phyloP scores from a whole-genome alignment of 2,888 invertebrate species.

The Sarcophaga rosellei region DNA sequence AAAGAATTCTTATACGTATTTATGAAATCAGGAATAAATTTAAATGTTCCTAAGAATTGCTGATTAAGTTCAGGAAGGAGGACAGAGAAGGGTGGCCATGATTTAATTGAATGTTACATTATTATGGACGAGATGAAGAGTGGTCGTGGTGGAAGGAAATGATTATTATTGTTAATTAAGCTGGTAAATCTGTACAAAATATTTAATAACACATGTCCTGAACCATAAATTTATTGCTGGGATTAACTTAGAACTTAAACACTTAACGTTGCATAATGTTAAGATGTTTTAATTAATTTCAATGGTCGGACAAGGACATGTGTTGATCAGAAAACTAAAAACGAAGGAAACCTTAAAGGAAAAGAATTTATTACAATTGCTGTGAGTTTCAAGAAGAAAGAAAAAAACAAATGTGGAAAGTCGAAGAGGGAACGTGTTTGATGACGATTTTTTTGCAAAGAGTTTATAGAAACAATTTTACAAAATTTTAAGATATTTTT shows the following conservation, averaged over 20 bases:
- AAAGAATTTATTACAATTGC: too few relatives aligned
- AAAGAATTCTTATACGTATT: constrained; percentile 28
- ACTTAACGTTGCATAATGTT: constrained; percentile 45
- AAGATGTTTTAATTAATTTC: constrained; percentile 63
- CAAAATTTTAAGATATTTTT: not conserved
- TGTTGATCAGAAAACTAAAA: not conserved
- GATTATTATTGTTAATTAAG: constrained; percentile 43
- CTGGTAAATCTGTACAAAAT: constrained; percentile 56
- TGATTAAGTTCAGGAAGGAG: not conserved
- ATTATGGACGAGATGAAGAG: not conserved
- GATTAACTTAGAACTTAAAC: constrained; percentile 44
- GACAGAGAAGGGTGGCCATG: not conserved
- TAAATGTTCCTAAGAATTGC: not conserved
- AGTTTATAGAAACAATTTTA: not conserved
- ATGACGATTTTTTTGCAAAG: not conserved
- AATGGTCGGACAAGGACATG: constrained; percentile 16
- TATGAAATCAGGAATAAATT: constrained; percentile 1
- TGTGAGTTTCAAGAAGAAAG: too few relatives aligned
- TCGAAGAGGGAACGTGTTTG: too few relatives aligned
- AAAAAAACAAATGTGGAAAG: too few relatives aligned
- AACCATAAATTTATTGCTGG: constrained; percentile 50
- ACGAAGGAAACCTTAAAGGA: not conserved
- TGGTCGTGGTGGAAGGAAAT: not conserved
- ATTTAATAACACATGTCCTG: constrained; percentile 40
- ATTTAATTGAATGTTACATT: constrained; percentile 53